Percentiles rank a stretch among this genome's conserved stretches.
phyloP scores from a whole-genome alignment of 2,888 invertebrate species.

The Hermaeophaga mercurialis region DNA sequence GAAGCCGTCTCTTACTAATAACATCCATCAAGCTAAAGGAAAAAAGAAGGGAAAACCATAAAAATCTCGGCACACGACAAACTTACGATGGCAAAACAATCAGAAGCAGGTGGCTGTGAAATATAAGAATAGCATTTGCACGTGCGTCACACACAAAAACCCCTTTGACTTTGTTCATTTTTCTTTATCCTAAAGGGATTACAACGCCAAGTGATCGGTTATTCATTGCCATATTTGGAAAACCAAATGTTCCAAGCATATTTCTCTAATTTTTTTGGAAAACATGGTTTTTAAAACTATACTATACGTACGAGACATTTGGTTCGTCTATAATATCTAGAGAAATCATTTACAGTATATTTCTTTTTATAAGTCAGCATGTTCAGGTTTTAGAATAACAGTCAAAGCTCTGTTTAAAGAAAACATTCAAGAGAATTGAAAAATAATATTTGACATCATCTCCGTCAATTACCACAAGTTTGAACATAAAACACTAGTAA shows the following conservation, averaged over 20 bases:
- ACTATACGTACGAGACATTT: no score
- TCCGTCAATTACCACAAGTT: no score
- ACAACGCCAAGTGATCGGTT: slow-evolving; percentile 3
- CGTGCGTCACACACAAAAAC: slow-evolving; percentile 46
- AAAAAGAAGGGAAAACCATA: slow-evolving; percentile 28
- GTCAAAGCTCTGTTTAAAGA: no score
- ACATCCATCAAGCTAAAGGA: slow-evolving; percentile 43
- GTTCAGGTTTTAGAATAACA: no score
- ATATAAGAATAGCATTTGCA: slow-evolving; percentile 50
- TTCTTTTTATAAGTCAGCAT: no score
- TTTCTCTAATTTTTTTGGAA: background rate
- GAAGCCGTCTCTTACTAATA: slow-evolving; percentile 21
- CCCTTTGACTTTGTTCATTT: slow-evolving; percentile 38
- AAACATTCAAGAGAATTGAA: no score
- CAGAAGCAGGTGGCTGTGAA: slow-evolving; percentile 52
- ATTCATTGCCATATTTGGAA: slow-evolving; percentile 5
- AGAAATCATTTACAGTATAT: no score
- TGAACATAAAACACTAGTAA: background rate
- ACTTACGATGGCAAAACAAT: slow-evolving; percentile 52
- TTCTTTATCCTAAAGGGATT: slow-evolving; percentile 24
- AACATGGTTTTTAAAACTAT: background rate
- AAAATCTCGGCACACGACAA: slow-evolving; percentile 36
- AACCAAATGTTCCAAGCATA: background rate
- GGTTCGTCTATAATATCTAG: no score
- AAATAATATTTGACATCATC: no score